A percentile compares a stretch with the other conserved stretches of the same genome.
Evolutionary conservation across 2,888 invertebrate species (phyloP).

Genomic region (Mechanitis mazaeus): DNA sequence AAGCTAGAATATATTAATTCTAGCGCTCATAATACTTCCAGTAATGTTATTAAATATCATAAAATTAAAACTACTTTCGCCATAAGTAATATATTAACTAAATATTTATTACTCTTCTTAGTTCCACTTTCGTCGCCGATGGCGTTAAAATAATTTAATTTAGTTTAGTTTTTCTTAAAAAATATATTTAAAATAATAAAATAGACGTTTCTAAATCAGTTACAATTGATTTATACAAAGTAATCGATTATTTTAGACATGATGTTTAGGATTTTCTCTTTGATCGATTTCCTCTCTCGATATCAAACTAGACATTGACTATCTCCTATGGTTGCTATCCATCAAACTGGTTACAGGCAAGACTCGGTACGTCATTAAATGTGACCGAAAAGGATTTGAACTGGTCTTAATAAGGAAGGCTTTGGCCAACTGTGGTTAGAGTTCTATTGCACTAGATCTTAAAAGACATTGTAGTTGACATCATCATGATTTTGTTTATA

Average conservation of each 20-base stretch:
- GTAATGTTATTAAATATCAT: too few species aligned
- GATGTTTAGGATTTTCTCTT: conserved; percentile 36
- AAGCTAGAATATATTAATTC: too few species aligned
- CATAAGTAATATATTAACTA: not conserved
- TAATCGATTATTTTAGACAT: conserved; percentile 17
- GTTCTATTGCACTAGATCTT: conserved; percentile 30
- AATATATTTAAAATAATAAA: conserved; percentile 7
- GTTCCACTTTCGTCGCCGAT: conserved; percentile 19
- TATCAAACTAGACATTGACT: conserved; percentile 49
- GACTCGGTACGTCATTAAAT: conserved; percentile 65
- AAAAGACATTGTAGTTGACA: conserved; percentile 17
- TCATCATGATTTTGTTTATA: conserved; percentile 16
- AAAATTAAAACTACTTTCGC: too few species aligned
- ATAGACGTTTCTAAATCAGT: conserved; percentile 11
- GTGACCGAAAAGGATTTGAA: conserved; percentile 68
- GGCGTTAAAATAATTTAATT: conserved; percentile 5
- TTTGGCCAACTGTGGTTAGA: conserved; percentile 54
- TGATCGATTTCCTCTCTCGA: conserved; percentile 46
- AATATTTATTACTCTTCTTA: conserved; percentile 1
- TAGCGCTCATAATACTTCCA: too few species aligned
- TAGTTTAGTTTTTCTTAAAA: too few species aligned
- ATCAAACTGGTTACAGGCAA: conserved; percentile 56
- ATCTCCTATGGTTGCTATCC: conserved; percentile 43
- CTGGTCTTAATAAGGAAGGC: conserved; percentile 60
- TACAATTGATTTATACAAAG: conserved; percentile 17